phyloP scores from a whole-genome alignment of 2,113 vertebrate species.

The Sakesphorus luctuosus region DNA sequence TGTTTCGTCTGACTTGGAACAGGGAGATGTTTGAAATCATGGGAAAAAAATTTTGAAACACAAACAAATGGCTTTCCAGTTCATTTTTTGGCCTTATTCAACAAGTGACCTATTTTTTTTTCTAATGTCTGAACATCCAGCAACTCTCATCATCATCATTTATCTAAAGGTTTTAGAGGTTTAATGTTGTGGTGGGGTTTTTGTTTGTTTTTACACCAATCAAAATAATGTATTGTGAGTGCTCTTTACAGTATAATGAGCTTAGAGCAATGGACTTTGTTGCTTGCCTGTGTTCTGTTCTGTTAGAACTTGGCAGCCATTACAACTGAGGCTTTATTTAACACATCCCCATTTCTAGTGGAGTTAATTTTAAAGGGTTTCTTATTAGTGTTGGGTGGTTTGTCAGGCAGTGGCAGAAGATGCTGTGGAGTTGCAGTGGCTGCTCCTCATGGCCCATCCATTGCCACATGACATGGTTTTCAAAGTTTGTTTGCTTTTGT shows the following conservation, averaged over 20 bases:
- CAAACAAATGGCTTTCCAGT: background rate
- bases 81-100: background rate
- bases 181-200: background rate
- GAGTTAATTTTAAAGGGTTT: slow-evolving; percentile 47
- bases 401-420: background rate
- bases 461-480: background rate
- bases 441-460: background rate
- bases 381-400: background rate
- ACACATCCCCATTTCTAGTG: slow-evolving; percentile 13
- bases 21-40: background rate
- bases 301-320: slow-evolving; percentile 54
- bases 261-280: slow-evolving; percentile 37
- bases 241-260: slow-evolving; percentile 34
- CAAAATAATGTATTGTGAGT: slow-evolving; percentile 54
- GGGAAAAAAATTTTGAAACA: background rate
- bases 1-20: background rate
- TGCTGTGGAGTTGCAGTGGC: background rate
- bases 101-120: slow-evolving; percentile 4
- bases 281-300: background rate
- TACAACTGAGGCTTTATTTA: slow-evolving; percentile 56
- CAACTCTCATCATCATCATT: slow-evolving; percentile 10
- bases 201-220: slow-evolving; percentile 49
- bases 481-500: background rate
- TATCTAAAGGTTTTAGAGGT: slow-evolving; percentile 35
- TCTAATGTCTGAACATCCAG: background rate